phyloP scores from a whole-genome alignment of 1,140 invertebrate genomes.

The Bombus vancouverensis region DNA sequence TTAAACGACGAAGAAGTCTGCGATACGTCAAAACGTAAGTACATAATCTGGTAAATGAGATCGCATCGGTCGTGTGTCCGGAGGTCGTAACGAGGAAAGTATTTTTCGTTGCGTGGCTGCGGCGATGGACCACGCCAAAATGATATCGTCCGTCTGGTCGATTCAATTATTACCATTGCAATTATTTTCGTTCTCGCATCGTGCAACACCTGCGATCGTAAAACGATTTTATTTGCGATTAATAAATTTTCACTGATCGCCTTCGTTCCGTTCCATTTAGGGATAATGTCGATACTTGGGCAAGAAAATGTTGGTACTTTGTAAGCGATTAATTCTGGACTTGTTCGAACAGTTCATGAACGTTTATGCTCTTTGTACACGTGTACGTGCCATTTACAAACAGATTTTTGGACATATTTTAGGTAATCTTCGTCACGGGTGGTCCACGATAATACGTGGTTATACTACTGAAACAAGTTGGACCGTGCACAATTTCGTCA shows the following conservation, averaged over 20 bases:
- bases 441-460: constrained; percentile 15
- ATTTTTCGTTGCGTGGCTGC: neutral
- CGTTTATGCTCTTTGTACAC: neutral
- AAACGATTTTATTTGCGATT: neutral
- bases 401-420: neutral
- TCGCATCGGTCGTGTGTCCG: neutral
- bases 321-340: neutral
- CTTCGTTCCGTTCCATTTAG: neutral
- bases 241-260: neutral
- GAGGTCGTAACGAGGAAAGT: neutral
- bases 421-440: neutral
- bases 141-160: constrained; percentile 5
- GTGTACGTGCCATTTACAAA: neutral
- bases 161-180: neutral
- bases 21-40: constrained; percentile 28
- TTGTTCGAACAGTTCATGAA: too few relatives aligned
- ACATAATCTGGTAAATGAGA: constrained; percentile 34
- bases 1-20: constrained; percentile 30
- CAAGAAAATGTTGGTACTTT: too few relatives aligned
- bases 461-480: constrained; percentile 9
- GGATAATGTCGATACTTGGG: neutral
- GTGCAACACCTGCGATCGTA: constrained; percentile 1
- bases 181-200: neutral
- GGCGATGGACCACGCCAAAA: neutral
- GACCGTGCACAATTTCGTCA: neutral